Percentiles rank a stretch among this genome's conserved stretches.
These are phyloP conservation scores for Trissolcus brochymenae DNA, from an alignment of 2,888 invertebrate species.

Conservation along the genomic window DNA sequence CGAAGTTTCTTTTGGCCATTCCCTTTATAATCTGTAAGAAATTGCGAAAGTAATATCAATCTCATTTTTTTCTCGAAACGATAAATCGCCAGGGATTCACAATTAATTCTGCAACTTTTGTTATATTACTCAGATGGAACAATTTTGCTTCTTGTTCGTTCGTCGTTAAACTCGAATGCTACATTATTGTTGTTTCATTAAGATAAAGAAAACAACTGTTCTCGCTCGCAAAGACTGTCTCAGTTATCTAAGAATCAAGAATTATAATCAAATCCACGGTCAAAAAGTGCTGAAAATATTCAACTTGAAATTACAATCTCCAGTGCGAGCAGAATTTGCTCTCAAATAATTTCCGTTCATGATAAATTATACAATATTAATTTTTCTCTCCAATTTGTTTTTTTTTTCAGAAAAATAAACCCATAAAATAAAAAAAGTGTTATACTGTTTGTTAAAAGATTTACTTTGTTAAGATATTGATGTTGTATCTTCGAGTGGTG, in stretches of 20 bases:
- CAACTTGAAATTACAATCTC: background rate
- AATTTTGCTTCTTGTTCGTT: conserved; percentile 3
- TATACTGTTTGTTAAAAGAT: conserved; percentile 6
- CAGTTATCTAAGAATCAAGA: conserved; percentile 7
- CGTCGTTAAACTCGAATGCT: conserved; percentile 20
- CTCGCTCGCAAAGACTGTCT: background rate
- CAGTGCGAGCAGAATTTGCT: background rate
- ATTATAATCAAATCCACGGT: conserved; percentile 8
- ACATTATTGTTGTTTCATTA: conserved; percentile 40
- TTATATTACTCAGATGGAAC: conserved; percentile 1
- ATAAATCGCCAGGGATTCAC: conserved; percentile 21
- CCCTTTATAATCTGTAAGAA: too few relatives aligned
- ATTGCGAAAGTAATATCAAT: too few relatives aligned
- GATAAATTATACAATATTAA: background rate
- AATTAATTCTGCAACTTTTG: conserved; percentile 21
- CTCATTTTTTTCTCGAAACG: too few relatives aligned
- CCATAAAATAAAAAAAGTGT: too few relatives aligned
- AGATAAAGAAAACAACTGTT: conserved; percentile 24
- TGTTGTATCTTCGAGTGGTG: conserved; percentile 2
- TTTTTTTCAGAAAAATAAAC: background rate
- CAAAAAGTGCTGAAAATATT: background rate
- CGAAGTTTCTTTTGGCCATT: too few relatives aligned
- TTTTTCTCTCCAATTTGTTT: background rate
- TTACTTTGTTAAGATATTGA: background rate
- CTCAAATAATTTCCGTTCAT: background rate